Percentiles rank a stretch among this genome's conserved stretches.
phyloP scores from a whole-genome alignment of 2,113 vertebrate species.

The Proterorhinus semilunaris region DNA sequence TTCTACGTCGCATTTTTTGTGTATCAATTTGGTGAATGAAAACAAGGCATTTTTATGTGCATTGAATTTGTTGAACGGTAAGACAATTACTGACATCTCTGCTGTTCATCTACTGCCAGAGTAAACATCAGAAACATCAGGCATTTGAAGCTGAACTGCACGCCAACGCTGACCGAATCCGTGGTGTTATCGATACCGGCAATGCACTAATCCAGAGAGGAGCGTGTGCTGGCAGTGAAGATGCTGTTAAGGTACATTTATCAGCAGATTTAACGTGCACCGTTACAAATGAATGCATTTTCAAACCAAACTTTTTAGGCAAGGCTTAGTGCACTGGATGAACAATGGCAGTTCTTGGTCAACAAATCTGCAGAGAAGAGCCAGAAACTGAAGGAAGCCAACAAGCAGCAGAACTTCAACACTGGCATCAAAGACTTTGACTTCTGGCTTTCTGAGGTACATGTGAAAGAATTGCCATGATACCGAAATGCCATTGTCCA shows the following conservation, averaged over 20 bases:
- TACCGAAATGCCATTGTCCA: not conserved
- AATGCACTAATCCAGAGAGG: conserved; percentile 95
- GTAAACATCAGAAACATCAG: conserved; percentile 99
- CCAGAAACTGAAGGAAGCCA: conserved; percentile 97
- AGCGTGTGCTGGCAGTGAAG: conserved; percentile 94
- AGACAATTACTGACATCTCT: not conserved
- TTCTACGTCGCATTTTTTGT: not conserved
- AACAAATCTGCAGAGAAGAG: conserved; percentile 98
- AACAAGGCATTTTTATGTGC: not conserved
- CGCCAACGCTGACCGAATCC: conserved; percentile 94
- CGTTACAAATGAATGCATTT: not conserved
- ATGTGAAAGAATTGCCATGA: not conserved
- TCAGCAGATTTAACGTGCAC: not conserved
- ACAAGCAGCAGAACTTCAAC: conserved; percentile 99
- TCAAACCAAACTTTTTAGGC: conserved; percentile 64
- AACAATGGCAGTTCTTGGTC: conserved; percentile 98
- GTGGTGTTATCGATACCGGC: conserved; percentile 93
- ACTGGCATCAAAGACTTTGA: conserved; percentile 99
- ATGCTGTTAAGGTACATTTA: conserved; percentile 89
- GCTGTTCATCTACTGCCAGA: conserved; percentile 74
- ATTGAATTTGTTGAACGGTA: not conserved
- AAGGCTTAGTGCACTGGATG: conserved; percentile 88
- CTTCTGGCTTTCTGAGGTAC: conserved; percentile 98
- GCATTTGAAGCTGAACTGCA: conserved; percentile 97
- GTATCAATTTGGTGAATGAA: conserved; percentile 3